Evolutionary conservation across 2,888 invertebrate species (phyloP).

Genomic region (Agrypnus murinus): DNA sequence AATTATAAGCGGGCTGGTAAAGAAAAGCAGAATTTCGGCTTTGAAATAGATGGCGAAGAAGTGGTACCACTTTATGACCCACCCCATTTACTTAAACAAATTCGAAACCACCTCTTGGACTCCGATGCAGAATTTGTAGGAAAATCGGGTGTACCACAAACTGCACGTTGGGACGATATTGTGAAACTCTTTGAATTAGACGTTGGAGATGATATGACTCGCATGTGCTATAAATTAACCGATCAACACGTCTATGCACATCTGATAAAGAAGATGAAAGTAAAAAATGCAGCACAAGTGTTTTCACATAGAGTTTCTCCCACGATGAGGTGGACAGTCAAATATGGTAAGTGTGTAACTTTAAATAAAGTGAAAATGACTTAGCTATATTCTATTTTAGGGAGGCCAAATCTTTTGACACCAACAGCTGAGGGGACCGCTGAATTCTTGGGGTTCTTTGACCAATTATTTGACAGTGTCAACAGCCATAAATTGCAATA

Average conservation of each 20-base stretch:
- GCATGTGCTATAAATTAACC: slow-evolving; percentile 32
- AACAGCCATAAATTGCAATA: too few species aligned
- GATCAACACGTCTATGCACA: not conserved
- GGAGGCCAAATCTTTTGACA: too few species aligned
- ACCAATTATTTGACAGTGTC: too few species aligned
- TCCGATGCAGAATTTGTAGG: slow-evolving; percentile 39
- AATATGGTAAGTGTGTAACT: too few species aligned
- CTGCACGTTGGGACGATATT: slow-evolving; percentile 45
- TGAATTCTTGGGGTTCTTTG: too few species aligned
- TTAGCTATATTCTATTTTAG: too few species aligned
- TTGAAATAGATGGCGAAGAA: not conserved
- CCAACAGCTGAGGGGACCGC: not conserved
- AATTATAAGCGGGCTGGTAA: not conserved
- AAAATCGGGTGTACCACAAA: slow-evolving; percentile 25
- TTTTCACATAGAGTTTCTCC: too few species aligned
- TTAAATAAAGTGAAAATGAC: too few species aligned
- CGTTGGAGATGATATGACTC: slow-evolving; percentile 18
- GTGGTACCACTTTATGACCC: slow-evolving; percentile 11
- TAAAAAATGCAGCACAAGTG: not conserved
- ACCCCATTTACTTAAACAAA: slow-evolving; percentile 45
- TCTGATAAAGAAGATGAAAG: not conserved
- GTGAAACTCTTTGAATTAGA: slow-evolving; percentile 31
- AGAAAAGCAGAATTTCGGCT: not conserved
- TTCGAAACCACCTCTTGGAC: slow-evolving; percentile 47
- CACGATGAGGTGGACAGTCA: not conserved